Conservation (phyloP, 1,140 invertebrate genomes). For the Caenorhabditis tropicalis region DNA sequence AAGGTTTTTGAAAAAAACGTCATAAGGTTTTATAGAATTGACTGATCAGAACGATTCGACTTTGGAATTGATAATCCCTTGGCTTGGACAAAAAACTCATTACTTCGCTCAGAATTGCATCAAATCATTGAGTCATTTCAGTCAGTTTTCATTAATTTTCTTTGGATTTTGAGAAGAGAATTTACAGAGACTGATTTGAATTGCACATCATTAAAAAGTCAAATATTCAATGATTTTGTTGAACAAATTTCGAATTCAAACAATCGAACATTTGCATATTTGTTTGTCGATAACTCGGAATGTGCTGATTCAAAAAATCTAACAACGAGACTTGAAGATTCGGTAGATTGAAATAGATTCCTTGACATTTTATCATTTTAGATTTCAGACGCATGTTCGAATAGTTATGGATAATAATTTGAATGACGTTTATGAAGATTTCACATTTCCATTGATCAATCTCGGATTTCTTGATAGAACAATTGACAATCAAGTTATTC, state of each 20-base stretch:
- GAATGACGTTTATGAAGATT: slow-evolving; percentile 38
- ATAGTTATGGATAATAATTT: slow-evolving; percentile 10
- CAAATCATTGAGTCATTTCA: not conserved
- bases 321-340: not conserved
- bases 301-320: not conserved
- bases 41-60: not conserved
- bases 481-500: slow-evolving; percentile 34
- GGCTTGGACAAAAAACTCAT: slow-evolving; percentile 1
- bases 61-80: not conserved
- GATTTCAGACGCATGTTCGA: slow-evolving; percentile 46
- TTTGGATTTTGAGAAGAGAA: not conserved
- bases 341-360: not conserved
- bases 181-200: not conserved
- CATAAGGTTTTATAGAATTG: not conserved
- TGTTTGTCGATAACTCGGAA: not conserved
- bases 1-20: not conserved
- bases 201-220: not conserved
- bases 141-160: not conserved
- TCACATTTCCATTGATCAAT: slow-evolving; percentile 15
- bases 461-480: not conserved
- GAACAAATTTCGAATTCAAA: not conserved
- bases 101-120: not conserved
- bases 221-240: not conserved
- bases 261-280: slow-evolving; percentile 1
- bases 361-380: not conserved